phyloP scores from a whole-genome alignment of 2,888 invertebrate species.

The Agelastica alni region DNA sequence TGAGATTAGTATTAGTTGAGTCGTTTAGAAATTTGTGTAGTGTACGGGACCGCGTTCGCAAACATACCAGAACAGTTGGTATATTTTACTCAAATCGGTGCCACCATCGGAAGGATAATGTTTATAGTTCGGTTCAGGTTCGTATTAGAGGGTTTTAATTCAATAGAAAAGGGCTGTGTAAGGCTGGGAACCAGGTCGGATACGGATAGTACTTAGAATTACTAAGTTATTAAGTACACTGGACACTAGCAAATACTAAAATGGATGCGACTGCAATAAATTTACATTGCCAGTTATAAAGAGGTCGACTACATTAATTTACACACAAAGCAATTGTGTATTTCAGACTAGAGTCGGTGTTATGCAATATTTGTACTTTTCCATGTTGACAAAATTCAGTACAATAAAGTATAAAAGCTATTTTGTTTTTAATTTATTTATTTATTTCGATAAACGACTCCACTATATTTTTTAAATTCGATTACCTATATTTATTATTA shows the following conservation, averaged over 20 bases:
- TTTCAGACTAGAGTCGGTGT: constrained; percentile 60
- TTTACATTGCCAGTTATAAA: constrained; percentile 34
- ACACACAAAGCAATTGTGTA: constrained; percentile 56
- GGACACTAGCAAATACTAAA: constrained; percentile 54
- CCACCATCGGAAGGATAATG: constrained; percentile 31
- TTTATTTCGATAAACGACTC: too few species aligned
- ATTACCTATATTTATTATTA: too few species aligned
- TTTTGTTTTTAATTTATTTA: constrained; percentile 34
- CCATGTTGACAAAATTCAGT: constrained; percentile 65
- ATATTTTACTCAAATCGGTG: constrained; percentile 34
- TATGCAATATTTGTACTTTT: constrained; percentile 68
- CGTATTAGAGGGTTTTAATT: constrained; percentile 49
- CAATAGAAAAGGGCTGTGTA: constrained; percentile 51
- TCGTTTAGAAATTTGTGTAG: constrained; percentile 51
- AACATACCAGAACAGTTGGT: constrained; percentile 34
- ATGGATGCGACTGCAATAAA: constrained; percentile 32
- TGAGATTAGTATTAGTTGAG: constrained; percentile 55
- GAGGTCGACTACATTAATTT: constrained; percentile 35
- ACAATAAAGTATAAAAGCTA: constrained; percentile 61
- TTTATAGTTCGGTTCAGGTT: constrained; percentile 46
- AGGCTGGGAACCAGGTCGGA: constrained; percentile 53
- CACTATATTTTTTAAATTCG: too few species aligned
- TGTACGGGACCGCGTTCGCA: constrained; percentile 39
- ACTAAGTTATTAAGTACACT: constrained; percentile 47
- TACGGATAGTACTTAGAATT: constrained; percentile 48